Evolutionary conservation across 2,113 vertebrate species (phyloP).

Genomic region (Tragelaphus imberbis): DNA sequence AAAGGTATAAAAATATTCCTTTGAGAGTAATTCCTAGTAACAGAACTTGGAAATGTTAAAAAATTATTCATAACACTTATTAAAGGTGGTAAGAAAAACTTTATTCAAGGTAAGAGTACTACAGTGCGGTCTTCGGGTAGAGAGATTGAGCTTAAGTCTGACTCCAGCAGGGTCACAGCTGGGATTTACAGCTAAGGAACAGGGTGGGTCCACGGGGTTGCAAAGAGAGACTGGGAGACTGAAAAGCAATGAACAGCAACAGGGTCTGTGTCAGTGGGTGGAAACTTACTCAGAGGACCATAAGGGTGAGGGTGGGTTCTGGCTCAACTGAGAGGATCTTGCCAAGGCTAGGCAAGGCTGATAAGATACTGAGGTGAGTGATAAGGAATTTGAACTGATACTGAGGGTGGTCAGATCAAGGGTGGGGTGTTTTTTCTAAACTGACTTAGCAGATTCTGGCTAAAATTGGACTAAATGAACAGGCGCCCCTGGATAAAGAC

Average conservation of each 20-base stretch:
- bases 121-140: not conserved
- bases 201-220: not conserved
- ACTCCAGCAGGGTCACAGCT: not conserved
- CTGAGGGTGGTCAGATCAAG: not conserved
- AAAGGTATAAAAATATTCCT: not conserved
- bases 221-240: not conserved
- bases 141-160: not conserved
- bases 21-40: slow-evolving; percentile 15
- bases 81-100: not conserved
- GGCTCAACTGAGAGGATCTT: not conserved
- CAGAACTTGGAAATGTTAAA: not conserved
- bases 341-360: not conserved
- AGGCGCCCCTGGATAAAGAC: not conserved
- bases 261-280: not conserved
- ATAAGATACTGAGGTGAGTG: not conserved
- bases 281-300: not conserved
- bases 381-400: not conserved
- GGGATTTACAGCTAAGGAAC: not conserved
- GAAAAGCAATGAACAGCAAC: not conserved
- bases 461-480: not conserved
- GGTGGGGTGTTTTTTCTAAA: not conserved
- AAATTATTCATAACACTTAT: not conserved
- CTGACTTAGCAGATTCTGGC: not conserved
- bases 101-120: not conserved
- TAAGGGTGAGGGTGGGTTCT: not conserved